Evolutionary conservation across 2,113 vertebrate genomes (phyloP), one percentile per base, ranked within the genome.

Genomic region (Lepisosteus oculatus): DNA sequence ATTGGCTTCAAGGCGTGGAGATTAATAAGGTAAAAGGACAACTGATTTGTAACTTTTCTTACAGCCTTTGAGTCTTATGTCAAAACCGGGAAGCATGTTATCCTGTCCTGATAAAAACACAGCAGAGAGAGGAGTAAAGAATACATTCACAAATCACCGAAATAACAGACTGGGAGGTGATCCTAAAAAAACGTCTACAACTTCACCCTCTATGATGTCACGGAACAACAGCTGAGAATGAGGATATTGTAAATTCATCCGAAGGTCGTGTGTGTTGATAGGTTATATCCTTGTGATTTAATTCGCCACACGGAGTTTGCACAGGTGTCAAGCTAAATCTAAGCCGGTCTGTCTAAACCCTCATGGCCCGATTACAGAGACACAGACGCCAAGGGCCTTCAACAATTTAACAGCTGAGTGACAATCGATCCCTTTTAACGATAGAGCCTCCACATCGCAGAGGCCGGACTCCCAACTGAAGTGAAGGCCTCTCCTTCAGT

Each of bases 381-480:
- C 67, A 44, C 42, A 47, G 45, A 74, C 56, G 69, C 64, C 69
- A 72, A 72, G 69, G 61, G 61, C 15, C 65, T 61, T 74, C 55
- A 61, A 12, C 43, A 51, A 56, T 41, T 61, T 57, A 73, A 69
- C 74, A 78, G 74, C 70, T 64, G 69, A 66, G 67, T 67, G 69
- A 72, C 73, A 77, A 70, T 68, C 65, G 73, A 77, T 72, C 72
- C 74, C 66, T 73, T 77, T 72, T 72, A 59, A 71, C 65, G 57
- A 75, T 72, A 71, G 78, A 78, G 67, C 72, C 70, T 9, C 70
- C 73, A 74, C 54, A 76, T 54, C 76, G 77, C 73, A 75, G 78
- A 81, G 76, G 74, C 76, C 75, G 72, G 72, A 74, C 74, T 63
- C 69, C 64, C 70, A 73, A 72, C 63, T 59, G 66, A 68, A 72